Evolutionary conservation across 2,797 vertebrate genomes (phyloP), one percentile per base, ranked within the genome.

Genomic region (Pteropus rufus): DNA sequence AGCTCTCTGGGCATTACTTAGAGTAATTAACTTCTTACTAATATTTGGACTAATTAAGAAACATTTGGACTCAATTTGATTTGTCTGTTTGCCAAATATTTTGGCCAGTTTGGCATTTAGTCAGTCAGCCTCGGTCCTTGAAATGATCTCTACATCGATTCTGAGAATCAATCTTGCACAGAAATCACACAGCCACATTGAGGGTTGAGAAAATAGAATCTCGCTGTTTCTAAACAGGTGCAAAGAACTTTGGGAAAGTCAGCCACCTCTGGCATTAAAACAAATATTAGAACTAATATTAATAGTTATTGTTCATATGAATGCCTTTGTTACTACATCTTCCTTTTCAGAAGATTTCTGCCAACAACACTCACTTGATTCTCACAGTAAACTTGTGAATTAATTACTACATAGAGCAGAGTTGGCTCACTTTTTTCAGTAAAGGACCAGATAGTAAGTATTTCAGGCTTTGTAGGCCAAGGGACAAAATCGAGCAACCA

Each of bases 31-130:
- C 93, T 95, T 77, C 83, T 92, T 72, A 85, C 44, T 84, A 77
- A 70, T 70, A 83, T 95, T 93, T 91, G 79, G 24, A 39, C 75
- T 97, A 95, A 96, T 94, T 92, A 89, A 80, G 65, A 73, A 91
- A 82, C 26, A 82, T 95, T 72, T 97, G 91, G 89, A 81, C 46
- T 87, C 46, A 52, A 15, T 93, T 73, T 16, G 31, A 31, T 54
- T 81, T 67, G 31, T 72, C 82, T 85, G 10, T 87, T 95, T 72
- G 91, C 86, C 89, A 97, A 72, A 56, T 39, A 46, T 91, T 86
- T 96, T 39, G 46, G 67, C 52, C 82, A 44, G 46, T 79, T 81
- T 91, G 86, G 73, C 23, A 23, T 92, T 81, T 67, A 85, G 46
- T 96, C 52, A 81, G 36, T 15, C 85, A 39, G 85, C 52, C 65